Evolutionary conservation across 2,888 invertebrate species (phyloP).

Genomic region (Branchellion lobata): DNA sequence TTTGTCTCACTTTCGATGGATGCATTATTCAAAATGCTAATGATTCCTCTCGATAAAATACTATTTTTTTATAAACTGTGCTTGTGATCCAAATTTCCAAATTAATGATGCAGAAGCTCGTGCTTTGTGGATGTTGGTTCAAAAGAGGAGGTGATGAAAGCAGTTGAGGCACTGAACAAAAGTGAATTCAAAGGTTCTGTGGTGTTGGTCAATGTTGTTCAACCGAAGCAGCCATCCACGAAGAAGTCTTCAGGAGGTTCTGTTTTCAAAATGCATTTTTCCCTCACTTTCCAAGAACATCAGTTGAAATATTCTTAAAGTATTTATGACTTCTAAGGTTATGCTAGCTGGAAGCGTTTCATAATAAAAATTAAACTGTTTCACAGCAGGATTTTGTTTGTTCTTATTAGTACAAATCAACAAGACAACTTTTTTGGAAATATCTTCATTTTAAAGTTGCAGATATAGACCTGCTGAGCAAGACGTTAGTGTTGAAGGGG

Average conservation of each 20-base stretch:
- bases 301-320: no score
- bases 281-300: neutral
- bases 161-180: neutral
- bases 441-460: no score
- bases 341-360: no score
- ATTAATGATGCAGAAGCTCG: neutral
- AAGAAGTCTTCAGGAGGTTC: neutral
- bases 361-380: no score
- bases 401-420: no score
- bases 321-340: no score
- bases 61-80: neutral
- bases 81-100: neutral
- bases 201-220: neutral
- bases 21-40: neutral
- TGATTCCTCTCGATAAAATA: neutral
- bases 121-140: conserved; percentile 11
- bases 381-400: no score
- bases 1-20: neutral
- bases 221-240: neutral
- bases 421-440: no score
- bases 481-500: neutral
- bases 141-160: neutral
- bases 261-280: neutral
- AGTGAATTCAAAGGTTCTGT: neutral
- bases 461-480: neutral